A percentile compares a stretch with the other conserved stretches of the same genome.
phyloP scores from a whole-genome alignment of 2,113 vertebrate species.

The Periophthalmus modestus region DNA sequence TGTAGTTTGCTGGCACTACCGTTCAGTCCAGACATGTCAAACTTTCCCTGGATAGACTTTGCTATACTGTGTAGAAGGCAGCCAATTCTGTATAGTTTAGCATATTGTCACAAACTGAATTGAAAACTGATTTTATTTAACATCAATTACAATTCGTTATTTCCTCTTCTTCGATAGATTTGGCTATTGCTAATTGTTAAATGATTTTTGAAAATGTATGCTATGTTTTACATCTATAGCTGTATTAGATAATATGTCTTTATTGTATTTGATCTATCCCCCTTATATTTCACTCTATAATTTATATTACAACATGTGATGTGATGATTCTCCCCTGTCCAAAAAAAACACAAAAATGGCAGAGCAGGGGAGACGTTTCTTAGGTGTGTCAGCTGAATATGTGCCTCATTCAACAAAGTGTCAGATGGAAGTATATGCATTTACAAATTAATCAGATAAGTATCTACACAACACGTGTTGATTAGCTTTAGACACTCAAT shows the following conservation, averaged over 20 bases:
- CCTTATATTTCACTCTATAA: too few relatives aligned
- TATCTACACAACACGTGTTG: neutral
- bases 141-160: too few relatives aligned
- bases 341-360: neutral
- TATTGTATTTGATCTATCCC: too few relatives aligned
- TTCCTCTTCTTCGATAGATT: neutral
- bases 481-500: neutral
- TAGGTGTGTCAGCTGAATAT: neutral
- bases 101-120: neutral
- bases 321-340: neutral
- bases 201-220: too few relatives aligned
- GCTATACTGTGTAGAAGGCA: neutral
- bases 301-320: too few relatives aligned
- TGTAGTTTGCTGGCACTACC: neutral
- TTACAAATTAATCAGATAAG: neutral
- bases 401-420: neutral
- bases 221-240: too few relatives aligned
- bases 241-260: too few relatives aligned
- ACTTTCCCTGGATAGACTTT: neutral
- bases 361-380: neutral
- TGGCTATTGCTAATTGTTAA: neutral
- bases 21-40: neutral
- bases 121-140: neutral
- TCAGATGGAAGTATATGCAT: neutral
- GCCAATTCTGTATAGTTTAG: neutral